phyloP scores from a whole-genome alignment of 1,140 invertebrate species.

The Cydia fagiglandana region DNA sequence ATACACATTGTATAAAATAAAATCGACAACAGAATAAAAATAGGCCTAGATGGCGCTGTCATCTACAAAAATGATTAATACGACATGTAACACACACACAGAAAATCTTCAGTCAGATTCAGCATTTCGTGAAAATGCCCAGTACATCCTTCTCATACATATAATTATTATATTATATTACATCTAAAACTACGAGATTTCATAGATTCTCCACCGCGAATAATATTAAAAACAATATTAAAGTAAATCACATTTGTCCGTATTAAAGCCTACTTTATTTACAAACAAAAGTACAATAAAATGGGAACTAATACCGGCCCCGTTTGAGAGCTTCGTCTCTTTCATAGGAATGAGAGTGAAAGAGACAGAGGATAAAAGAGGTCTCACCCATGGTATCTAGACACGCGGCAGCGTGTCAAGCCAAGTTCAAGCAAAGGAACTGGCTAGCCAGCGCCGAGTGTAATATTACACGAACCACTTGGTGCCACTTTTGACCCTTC shows the following conservation, averaged over 20 bases:
- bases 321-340: background rate
- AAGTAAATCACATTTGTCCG: constrained; percentile 27
- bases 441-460: too few species aligned
- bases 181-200: constrained; percentile 24
- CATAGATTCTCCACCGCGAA: constrained; percentile 22
- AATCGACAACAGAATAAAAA: too few species aligned
- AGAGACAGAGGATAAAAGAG: background rate
- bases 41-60: too few species aligned
- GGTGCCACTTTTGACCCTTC: too few species aligned
- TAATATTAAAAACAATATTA: constrained; percentile 29
- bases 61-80: too few species aligned
- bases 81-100: too few species aligned
- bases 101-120: too few species aligned
- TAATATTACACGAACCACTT: too few species aligned
- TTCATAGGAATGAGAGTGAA: background rate
- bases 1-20: too few species aligned
- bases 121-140: constrained; percentile 3
- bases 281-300: constrained; percentile 15
- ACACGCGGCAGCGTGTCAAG: too few species aligned
- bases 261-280: constrained; percentile 26
- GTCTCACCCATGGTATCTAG: too few species aligned
- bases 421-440: too few species aligned
- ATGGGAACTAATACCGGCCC: background rate
- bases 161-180: background rate
- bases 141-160: background rate